A percentile compares a stretch with the other conserved stretches of the same genome.
Evolutionary conservation across 1,140 invertebrate genomes (phyloP).

Genomic region (Ridgeia piscesae): DNA sequence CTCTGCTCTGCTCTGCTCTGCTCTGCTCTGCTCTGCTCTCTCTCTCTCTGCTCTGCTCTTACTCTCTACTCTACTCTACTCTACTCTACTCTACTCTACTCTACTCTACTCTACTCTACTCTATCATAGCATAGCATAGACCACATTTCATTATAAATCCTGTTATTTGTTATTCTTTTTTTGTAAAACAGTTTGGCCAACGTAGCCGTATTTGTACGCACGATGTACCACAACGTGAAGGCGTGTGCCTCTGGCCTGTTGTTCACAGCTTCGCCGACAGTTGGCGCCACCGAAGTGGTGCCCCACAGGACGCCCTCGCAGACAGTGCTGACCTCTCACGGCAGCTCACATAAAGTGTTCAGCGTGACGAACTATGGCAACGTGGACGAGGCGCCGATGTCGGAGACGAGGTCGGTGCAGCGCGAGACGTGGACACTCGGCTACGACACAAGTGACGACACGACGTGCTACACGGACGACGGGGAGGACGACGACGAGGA

Average conservation of each 20-base stretch:
- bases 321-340: background rate
- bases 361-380: background rate
- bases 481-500: slow-evolving; percentile 2
- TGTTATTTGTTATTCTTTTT: too few species aligned
- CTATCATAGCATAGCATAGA: too few species aligned
- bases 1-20: too few species aligned
- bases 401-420: slow-evolving; percentile 73
- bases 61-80: too few species aligned
- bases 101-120: too few species aligned
- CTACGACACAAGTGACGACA: slow-evolving; percentile 18
- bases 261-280: background rate
- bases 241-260: background rate
- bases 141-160: too few species aligned
- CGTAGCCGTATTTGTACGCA: too few species aligned
- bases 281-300: background rate
- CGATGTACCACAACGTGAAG: background rate
- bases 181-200: too few species aligned
- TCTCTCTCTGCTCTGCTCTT: too few species aligned
- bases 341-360: background rate
- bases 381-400: background rate
- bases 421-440: slow-evolving; percentile 56
- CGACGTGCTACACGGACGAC: background rate
- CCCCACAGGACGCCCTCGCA: background rate
- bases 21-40: too few species aligned
- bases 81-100: too few species aligned